A percentile compares a stretch with the other conserved stretches of the same genome.
Conservation (phyloP, 2,113 vertebrate genomes). For the Rafetus swinhoei region DNA sequence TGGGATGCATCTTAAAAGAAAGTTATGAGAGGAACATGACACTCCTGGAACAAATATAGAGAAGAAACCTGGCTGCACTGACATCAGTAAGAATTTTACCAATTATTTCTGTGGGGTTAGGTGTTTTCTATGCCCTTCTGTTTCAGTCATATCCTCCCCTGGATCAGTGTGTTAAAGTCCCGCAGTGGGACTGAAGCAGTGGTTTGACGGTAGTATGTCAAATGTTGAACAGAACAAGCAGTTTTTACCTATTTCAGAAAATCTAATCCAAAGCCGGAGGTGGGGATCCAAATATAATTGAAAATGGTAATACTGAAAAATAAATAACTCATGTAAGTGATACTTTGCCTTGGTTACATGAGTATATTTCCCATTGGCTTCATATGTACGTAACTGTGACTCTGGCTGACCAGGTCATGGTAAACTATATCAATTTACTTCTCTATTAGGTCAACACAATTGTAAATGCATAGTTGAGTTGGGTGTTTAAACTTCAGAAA, state of each 20-base stretch:
- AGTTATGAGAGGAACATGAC: background rate
- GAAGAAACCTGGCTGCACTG: background rate
- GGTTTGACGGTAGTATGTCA: background rate
- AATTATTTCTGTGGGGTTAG: background rate
- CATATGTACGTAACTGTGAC: no score
- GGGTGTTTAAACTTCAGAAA: no score
- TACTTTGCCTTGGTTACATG: background rate
- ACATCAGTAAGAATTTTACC: background rate
- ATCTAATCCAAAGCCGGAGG: background rate
- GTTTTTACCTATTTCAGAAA: background rate
- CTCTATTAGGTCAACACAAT: no score
- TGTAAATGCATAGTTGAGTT: no score
- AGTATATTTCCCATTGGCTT: no score
- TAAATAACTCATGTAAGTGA: background rate
- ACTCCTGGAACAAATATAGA: background rate
- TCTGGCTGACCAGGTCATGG: no score
- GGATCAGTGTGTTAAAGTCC: background rate
- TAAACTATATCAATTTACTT: no score
- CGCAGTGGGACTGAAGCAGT: background rate
- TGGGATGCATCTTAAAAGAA: background rate
- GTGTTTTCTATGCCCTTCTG: background rate
- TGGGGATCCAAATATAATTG: background rate
- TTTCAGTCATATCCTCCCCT: background rate
- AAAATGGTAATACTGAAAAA: rapidly evolving
- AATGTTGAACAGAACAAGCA: background rate